Evolutionary conservation across 2,113 vertebrate species (phyloP).

Genomic region (Chaenogobius annularis): DNA sequence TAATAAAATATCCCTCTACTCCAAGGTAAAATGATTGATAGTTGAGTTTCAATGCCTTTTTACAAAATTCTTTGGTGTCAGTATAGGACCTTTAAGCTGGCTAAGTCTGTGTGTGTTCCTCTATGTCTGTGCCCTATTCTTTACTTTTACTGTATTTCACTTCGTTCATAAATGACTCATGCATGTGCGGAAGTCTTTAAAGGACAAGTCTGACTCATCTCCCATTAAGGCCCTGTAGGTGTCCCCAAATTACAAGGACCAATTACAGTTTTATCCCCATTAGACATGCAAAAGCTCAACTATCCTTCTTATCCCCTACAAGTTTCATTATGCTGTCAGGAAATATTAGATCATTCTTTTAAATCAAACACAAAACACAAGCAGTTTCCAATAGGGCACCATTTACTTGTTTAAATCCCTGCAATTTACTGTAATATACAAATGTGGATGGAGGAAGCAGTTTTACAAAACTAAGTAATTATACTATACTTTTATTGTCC

Average conservation of each 20-base stretch:
- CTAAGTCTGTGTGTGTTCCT: neutral
- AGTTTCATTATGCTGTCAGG: neutral
- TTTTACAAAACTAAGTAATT: too few relatives aligned
- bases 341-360: neutral
- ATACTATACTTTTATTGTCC: too few relatives aligned
- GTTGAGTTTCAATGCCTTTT: too few relatives aligned
- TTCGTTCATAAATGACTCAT: constrained; percentile 50
- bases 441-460: too few relatives aligned
- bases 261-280: neutral
- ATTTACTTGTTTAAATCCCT: too few relatives aligned
- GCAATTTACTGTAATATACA: too few relatives aligned
- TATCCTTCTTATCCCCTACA: neutral
- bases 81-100: neutral
- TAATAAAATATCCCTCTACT: too few relatives aligned
- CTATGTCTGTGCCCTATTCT: neutral
- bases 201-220: constrained; percentile 46
- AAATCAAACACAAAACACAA: neutral
- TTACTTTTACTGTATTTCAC: constrained; percentile 16
- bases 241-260: constrained; percentile 1
- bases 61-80: too few relatives aligned
- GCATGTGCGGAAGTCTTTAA: constrained; percentile 28
- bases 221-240: constrained; percentile 1
- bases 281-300: neutral
- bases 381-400: too few relatives aligned
- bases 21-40: too few relatives aligned